Percentiles rank a stretch among this genome's conserved stretches.
Evolutionary conservation across 2,797 vertebrate genomes (phyloP).

Genomic region (Alosa sapidissima): DNA sequence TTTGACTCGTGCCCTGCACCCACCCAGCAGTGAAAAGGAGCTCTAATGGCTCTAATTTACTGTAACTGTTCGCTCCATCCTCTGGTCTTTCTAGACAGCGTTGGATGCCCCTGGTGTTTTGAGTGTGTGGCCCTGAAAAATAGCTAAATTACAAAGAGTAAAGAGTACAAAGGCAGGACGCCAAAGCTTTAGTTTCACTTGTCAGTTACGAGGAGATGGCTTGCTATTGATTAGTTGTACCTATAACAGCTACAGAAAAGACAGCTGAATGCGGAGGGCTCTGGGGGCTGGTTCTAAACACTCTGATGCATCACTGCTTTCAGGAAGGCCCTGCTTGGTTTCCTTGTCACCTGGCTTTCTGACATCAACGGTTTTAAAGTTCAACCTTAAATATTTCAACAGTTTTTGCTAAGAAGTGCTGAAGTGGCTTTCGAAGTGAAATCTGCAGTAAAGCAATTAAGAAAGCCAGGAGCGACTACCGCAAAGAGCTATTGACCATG

Average conservation of each 20-base stretch:
- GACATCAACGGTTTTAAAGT: conserved; percentile 44
- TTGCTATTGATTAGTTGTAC: conserved; percentile 34
- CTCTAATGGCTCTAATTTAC: conserved; percentile 9
- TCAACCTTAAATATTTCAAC: conserved; percentile 68
- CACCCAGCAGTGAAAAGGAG: not conserved
- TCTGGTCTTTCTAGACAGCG: not conserved
- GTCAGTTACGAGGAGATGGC: conserved; percentile 29
- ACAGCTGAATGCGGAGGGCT: not conserved
- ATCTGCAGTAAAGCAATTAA: conserved; percentile 70
- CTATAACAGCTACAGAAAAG: not conserved
- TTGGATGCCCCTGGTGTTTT: not conserved
- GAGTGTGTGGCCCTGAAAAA: conserved; percentile 16
- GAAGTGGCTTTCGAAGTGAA: conserved; percentile 58
- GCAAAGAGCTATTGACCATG: conserved; percentile 48
- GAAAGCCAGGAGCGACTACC: conserved; percentile 49
- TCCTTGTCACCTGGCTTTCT: conserved; percentile 54
- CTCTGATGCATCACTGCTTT: not conserved
- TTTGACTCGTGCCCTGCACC: not conserved
- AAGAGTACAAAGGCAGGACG: conserved; percentile 4
- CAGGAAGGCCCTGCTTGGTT: conserved; percentile 36
- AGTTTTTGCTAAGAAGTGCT: conserved; percentile 65
- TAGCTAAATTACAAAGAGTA: conserved; percentile 32
- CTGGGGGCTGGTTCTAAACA: not conserved
- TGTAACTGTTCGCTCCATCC: not conserved
- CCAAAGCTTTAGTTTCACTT: conserved; percentile 31